phyloP scores from a whole-genome alignment of 2,888 invertebrate genomes.

The Lepidocyrtinus sp. region DNA sequence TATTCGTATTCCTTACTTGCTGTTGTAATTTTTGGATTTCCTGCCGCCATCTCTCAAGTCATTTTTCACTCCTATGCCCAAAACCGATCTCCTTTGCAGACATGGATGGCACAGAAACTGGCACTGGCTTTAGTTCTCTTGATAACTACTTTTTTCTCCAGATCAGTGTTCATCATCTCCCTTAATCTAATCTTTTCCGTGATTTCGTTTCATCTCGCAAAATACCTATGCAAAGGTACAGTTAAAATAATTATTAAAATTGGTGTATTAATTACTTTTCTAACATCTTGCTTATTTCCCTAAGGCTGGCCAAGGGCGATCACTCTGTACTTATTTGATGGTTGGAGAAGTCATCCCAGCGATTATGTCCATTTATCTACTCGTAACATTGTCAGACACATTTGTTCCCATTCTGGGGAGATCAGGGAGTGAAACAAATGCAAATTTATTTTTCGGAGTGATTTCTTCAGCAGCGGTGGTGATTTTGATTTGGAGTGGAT shows the following conservation, averaged over 20 bases:
- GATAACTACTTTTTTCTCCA: conserved; percentile 60
- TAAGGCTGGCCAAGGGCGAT: conserved; percentile 59
- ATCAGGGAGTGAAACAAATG: conserved; percentile 65
- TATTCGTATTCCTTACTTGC: conserved; percentile 66
- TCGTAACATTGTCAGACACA: conserved; percentile 62
- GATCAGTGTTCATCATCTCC: conserved; percentile 63
- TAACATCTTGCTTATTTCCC: not conserved
- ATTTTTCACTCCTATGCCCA: conserved; percentile 51
- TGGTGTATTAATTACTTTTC: not conserved
- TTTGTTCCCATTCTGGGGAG: conserved; percentile 69
- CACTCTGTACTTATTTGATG: conserved; percentile 58
- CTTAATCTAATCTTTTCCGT: conserved; percentile 64
- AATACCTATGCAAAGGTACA: conserved; percentile 63
- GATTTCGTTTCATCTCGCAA: conserved; percentile 56
- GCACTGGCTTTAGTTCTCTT: conserved; percentile 61
- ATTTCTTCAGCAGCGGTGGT: conserved; percentile 55
- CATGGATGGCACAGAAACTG: conserved; percentile 66
- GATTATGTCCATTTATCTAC: conserved; percentile 58
- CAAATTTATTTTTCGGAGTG: conserved; percentile 66
- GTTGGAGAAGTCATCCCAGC: conserved; percentile 67
- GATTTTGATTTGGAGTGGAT: conserved; percentile 62
- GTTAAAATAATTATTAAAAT: not conserved
- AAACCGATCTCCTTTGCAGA: conserved; percentile 55
- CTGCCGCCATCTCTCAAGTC: conserved; percentile 64
- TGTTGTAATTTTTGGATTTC: conserved; percentile 65